Percentiles rank a stretch among this genome's conserved stretches.
Evolutionary conservation across 2,888 invertebrate species (phyloP).

Genomic region (Drosophila histrio): DNA sequence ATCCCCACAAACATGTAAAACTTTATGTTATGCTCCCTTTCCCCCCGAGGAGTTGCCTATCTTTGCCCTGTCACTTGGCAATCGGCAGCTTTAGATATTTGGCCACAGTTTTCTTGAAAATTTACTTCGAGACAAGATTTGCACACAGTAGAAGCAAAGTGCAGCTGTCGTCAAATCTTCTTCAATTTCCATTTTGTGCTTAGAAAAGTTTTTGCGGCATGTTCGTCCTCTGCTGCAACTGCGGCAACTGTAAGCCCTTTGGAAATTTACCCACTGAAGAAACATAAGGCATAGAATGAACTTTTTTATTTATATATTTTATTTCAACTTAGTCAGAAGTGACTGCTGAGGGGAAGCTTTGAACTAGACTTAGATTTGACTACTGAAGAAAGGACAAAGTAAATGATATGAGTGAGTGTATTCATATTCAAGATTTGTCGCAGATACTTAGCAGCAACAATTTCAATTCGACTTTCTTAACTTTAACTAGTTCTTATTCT

Average conservation of each 20-base stretch:
- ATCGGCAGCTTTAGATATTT: conserved; percentile 14
- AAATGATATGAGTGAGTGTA: neutral
- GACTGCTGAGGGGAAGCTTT: neutral
- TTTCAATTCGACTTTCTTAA: neutral
- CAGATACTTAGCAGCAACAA: neutral
- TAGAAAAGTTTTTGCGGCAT: conserved; percentile 15
- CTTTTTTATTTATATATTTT: conserved; percentile 6
- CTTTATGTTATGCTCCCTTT: neutral
- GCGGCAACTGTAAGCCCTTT: neutral
- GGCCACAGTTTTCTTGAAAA: conserved; percentile 1
- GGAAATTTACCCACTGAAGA: conserved; percentile 1
- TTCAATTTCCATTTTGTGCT: conserved; percentile 10
- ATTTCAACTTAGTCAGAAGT: conserved; percentile 1
- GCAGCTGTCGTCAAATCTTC: conserved; percentile 32
- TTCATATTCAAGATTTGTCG: conserved; percentile 1
- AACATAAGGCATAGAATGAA: conserved; percentile 1
- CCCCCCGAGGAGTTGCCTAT: neutral
- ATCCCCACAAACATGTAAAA: neutral
- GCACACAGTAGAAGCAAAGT: conserved; percentile 8
- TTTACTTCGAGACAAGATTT: conserved; percentile 10
- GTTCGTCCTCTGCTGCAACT: conserved; percentile 4
- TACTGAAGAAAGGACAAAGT: neutral
- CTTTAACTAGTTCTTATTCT: neutral
- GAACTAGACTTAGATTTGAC: neutral
- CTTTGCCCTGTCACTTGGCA: neutral